phyloP scores from a whole-genome alignment of 2,113 vertebrate genomes.

The Planiliza haematocheilus region DNA sequence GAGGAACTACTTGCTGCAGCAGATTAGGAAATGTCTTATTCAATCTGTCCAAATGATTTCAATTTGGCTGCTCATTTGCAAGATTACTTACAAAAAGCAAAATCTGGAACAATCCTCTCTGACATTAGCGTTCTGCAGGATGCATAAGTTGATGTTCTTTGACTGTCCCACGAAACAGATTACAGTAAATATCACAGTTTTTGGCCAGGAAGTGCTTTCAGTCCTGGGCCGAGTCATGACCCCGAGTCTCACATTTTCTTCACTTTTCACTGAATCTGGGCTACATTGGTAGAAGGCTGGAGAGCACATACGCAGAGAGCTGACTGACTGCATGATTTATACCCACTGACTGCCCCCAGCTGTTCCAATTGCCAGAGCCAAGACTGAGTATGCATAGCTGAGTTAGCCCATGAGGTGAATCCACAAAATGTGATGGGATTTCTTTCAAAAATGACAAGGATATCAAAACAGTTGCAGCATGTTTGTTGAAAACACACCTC shows the following conservation, averaged over 20 bases:
- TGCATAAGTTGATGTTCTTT: not conserved
- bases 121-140: not conserved
- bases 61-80: slow-evolving; percentile 18
- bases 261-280: slow-evolving; percentile 45
- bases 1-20: slow-evolving; percentile 52
- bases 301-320: slow-evolving; percentile 69
- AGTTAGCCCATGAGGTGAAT: slow-evolving; percentile 67
- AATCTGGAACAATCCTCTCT: not conserved
- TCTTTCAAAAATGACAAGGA: slow-evolving; percentile 5
- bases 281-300: slow-evolving; percentile 57
- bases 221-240: slow-evolving; percentile 39
- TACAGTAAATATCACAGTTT: slow-evolving; percentile 35
- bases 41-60: slow-evolving; percentile 22
- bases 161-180: slow-evolving; percentile 10
- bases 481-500: not conserved
- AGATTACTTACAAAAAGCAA: not conserved
- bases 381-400: slow-evolving; percentile 77
- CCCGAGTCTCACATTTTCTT: slow-evolving; percentile 50
- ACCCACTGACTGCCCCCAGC: slow-evolving; percentile 83
- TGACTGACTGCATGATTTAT: slow-evolving; percentile 80
- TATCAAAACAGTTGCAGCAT: not conserved
- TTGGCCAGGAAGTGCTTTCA: slow-evolving; percentile 32
- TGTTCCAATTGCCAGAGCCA: slow-evolving; percentile 78
- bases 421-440: slow-evolving; percentile 54
- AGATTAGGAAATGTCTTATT: slow-evolving; percentile 39